Evolutionary conservation across 2,113 vertebrate genomes (phyloP), one percentile per base, ranked within the genome.

Genomic region (Phrynocephalus versicolor): DNA sequence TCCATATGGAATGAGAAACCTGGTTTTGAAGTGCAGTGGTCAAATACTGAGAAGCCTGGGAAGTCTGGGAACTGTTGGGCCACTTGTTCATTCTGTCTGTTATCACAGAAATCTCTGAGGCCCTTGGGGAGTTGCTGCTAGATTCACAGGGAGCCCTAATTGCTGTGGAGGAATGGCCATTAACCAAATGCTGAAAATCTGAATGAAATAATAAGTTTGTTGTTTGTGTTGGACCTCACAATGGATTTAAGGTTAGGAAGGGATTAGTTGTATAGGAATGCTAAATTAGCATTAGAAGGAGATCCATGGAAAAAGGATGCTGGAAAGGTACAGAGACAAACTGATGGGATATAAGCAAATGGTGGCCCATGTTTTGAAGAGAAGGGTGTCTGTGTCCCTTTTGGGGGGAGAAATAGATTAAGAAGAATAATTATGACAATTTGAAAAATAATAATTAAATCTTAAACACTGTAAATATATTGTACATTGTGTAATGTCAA

Each of bases 401-500:
- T 79, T 35, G 14, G 37, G 35, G 19, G 13, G 69, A 82, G n/a
- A 30, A 37, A 8, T 7, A 19, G 18, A 27, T n/a, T 55, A 82
- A 72, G 55, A 25, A 60, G 35, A 39, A 82, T 60, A 69, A 57
- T 15, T 18, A 70, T 23, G 19, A 41, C 8, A 37, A 65, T 35
- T 70, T 69, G 30, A 35, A 81, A 81, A 51, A 35, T n/a, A 55
- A 18, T 30, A 81, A 21, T 19, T 27, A 55, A 21, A 23, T 81
- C n/a, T 21, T 18, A 0, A 33, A n/a, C 62, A 23, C 12, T 71
- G 27, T 18, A 0, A 33, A 35, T 58, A 23, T 14, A 67, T 30
- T 21, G 1, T 70, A 79, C 2, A 72, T 33, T 37, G 21, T 64
- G 33, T 73, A 19, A 30, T 77, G 71, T 30, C 0, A 0, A 64